phyloP scores from a whole-genome alignment of 2,797 vertebrate genomes.

The Acipenser transmontanus region DNA sequence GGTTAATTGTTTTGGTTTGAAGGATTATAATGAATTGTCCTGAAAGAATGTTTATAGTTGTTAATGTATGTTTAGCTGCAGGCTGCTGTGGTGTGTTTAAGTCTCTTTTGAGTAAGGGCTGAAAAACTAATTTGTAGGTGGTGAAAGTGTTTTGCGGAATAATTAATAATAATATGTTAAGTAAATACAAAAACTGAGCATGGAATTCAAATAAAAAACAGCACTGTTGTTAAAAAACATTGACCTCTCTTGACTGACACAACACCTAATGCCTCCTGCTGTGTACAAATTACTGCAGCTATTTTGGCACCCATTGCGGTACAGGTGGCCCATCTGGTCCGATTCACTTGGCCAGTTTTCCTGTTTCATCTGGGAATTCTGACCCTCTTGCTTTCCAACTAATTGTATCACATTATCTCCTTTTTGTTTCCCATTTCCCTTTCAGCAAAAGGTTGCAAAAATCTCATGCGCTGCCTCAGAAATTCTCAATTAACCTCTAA shows the following conservation, averaged over 20 bases:
- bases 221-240: conserved; percentile 43
- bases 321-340: conserved; percentile 72
- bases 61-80: no score
- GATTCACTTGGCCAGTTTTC: conserved; percentile 60
- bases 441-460: conserved; percentile 79
- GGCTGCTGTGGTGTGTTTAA: not conserved
- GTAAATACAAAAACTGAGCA: not conserved
- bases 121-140: not conserved
- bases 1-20: no score
- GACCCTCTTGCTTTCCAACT: conserved; percentile 75
- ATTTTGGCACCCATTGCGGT: conserved; percentile 65
- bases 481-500: conserved; percentile 91
- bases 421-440: conserved; percentile 77
- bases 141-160: not conserved
- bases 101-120: not conserved
- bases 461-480: conserved; percentile 89
- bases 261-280: conserved; percentile 43
- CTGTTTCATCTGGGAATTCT: conserved; percentile 68
- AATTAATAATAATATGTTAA: not conserved
- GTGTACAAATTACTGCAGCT: conserved; percentile 54
- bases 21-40: no score
- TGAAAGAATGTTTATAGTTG: no score
- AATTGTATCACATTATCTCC: conserved; percentile 94
- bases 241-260: conserved; percentile 35
- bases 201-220: conserved; percentile 27